phyloP scores from a whole-genome alignment of 2,113 vertebrate genomes.

The Callocephalon fimbriatum region DNA sequence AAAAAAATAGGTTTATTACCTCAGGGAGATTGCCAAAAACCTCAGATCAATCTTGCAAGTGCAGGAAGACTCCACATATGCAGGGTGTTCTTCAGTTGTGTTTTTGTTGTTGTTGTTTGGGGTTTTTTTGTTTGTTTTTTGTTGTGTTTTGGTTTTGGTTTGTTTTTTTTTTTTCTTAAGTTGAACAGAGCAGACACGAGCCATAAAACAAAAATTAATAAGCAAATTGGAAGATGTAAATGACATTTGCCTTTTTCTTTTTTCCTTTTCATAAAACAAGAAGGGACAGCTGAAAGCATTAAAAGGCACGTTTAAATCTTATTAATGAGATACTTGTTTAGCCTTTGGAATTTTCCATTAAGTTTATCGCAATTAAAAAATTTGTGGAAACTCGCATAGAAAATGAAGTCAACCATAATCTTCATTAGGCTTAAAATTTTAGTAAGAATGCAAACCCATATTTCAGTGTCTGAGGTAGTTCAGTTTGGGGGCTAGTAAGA shows the following conservation, averaged over 20 bases:
- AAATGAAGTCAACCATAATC: background rate
- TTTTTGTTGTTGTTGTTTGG: background rate
- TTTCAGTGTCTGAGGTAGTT: background rate
- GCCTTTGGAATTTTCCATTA: background rate
- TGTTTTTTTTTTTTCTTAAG: background rate
- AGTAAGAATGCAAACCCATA: accelerated
- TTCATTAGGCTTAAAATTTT: background rate
- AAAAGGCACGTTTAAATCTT: background rate
- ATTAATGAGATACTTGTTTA: background rate
- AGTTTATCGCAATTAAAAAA: background rate
- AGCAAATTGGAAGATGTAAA: background rate
- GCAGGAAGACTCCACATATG: background rate
- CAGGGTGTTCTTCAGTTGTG: accelerated
- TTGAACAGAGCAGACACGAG: background rate
- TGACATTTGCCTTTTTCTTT: background rate
- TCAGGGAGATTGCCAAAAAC: background rate
- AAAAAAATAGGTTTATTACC: background rate
- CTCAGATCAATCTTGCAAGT: background rate
- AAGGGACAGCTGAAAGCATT: background rate
- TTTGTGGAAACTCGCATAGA: accelerated
- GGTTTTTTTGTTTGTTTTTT: no score
- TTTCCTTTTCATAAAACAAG: background rate
- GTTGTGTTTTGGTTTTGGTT: background rate
- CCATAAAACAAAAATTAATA: background rate
- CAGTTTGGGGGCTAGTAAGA: background rate